Evolutionary conservation across 2,888 invertebrate species (phyloP), one percentile per base, ranked within the genome.

Genomic region (Clepsis dumicolana): DNA sequence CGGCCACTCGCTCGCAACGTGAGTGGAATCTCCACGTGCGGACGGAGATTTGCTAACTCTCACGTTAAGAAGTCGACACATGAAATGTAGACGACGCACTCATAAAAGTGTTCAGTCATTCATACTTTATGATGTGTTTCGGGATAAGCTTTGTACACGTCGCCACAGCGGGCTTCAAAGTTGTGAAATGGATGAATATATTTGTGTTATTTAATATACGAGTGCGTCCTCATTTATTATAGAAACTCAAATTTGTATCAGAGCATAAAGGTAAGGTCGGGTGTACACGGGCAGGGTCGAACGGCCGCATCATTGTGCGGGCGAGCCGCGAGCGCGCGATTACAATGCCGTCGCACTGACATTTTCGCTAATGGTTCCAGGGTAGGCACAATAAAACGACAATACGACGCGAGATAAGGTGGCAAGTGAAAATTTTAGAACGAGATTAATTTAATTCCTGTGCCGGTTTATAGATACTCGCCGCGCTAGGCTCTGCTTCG

Each of bases 281-380:
- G 86, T 83, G 85, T 86, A 84, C 79, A 81, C 83, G 79, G 80
- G 83, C 81, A 85, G 86, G 91, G 91, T 90, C 88, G 90, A 86
- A 81, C 83, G 83, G 88, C 83, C 90, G 83, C 86, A 89, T 87
- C 90, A 92, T 92, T 93, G 93, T 92, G 85, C 85, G 86, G 88
- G 84, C 83, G 81, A 82, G 86, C 88, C 87, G 84, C 89, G 87
- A 86, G 86, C 85, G 78, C 81, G 84, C 86, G 89, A 87, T 86
- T 85, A 93, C 93, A 93, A 93, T 92, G 88, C 90, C 89, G 82
- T 77, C 88, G 88, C 87, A 87, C 89, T 93, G 93, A 93, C 92
- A 93, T 93, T 93, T 90, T 93, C 91, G 89, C 93, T 93, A 93
- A 93, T 93, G 93, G 93, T 93, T 90, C 83, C 89, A 89, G 90